These are phyloP conservation scores for Lucifuga dentata DNA, from an alignment of 2,113 vertebrate species.

Conservation along the genomic window DNA sequence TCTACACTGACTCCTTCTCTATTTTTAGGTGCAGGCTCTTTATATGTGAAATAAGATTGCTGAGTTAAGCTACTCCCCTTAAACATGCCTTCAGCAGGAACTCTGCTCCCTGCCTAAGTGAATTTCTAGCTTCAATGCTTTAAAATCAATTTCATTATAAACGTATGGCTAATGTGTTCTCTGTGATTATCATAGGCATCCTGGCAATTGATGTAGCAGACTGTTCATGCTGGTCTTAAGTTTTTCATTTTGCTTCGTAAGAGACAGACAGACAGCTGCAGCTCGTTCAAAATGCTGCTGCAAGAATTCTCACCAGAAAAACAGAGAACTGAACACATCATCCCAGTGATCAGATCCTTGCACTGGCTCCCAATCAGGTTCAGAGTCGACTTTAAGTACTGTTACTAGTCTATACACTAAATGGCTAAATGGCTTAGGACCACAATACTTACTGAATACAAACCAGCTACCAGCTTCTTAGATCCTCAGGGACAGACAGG, in stretches of 20 bases:
- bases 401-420: too few relatives aligned
- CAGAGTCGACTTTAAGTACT: too few relatives aligned
- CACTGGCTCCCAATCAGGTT: too few relatives aligned
- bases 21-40: conserved; percentile 58
- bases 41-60: conserved; percentile 57
- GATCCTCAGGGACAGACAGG: too few relatives aligned
- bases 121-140: conserved; percentile 31
- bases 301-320: too few relatives aligned
- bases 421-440: too few relatives aligned
- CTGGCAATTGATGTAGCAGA: conserved; percentile 1
- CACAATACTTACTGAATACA: too few relatives aligned
- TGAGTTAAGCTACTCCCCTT: conserved; percentile 63
- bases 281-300: too few relatives aligned
- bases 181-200: conserved; percentile 25
- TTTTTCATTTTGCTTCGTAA: conserved; percentile 11
- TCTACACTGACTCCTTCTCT: conserved; percentile 35
- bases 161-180: conserved; percentile 13
- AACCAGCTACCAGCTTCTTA: too few relatives aligned
- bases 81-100: conserved; percentile 43
- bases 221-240: conserved; percentile 18
- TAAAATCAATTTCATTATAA: conserved; percentile 32
- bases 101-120: conserved; percentile 28
- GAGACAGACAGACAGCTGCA: too few relatives aligned
- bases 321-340: too few relatives aligned
- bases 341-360: too few relatives aligned